phyloP scores from a whole-genome alignment of 2,797 vertebrate species.

The Cryptoprocta ferox region DNA sequence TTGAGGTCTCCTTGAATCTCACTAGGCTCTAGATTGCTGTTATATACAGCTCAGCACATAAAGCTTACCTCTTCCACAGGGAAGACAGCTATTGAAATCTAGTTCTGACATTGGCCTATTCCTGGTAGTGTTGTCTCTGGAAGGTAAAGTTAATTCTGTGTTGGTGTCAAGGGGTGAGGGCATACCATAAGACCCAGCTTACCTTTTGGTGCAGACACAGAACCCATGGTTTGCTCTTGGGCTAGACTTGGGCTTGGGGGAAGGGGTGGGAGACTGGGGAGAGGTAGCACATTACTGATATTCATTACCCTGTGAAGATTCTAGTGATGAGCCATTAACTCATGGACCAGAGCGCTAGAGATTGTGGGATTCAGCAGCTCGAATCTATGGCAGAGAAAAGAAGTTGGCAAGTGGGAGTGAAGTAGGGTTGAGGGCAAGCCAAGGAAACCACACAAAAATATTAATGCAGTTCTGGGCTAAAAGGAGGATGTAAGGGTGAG shows the following conservation, averaged over 20 bases:
- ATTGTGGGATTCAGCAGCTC: neutral
- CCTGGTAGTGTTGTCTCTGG: neutral
- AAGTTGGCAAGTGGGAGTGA: no score
- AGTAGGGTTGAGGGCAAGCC: neutral
- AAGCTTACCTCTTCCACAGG: neutral
- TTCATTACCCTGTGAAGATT: neutral
- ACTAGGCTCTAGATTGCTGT: rapidly evolving
- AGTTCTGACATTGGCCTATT: neutral
- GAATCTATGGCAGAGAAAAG: neutral
- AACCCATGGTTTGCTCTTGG: neutral
- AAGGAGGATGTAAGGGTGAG: neutral
- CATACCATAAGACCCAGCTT: rapidly evolving
- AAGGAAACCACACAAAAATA: neutral
- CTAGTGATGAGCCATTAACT: neutral
- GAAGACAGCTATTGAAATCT: neutral
- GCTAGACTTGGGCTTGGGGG: neutral
- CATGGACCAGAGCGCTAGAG: neutral
- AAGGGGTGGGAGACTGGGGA: rapidly evolving
- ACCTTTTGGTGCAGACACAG: neutral
- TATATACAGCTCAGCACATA: neutral
- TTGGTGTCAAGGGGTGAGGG: neutral
- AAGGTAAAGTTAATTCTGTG: neutral
- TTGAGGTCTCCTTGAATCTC: no score
- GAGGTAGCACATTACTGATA: rapidly evolving
- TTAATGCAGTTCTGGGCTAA: neutral